Percentiles rank a stretch among this genome's conserved stretches.
phyloP scores from a whole-genome alignment of 1,140 invertebrate species.

The Bombus breviceps region DNA sequence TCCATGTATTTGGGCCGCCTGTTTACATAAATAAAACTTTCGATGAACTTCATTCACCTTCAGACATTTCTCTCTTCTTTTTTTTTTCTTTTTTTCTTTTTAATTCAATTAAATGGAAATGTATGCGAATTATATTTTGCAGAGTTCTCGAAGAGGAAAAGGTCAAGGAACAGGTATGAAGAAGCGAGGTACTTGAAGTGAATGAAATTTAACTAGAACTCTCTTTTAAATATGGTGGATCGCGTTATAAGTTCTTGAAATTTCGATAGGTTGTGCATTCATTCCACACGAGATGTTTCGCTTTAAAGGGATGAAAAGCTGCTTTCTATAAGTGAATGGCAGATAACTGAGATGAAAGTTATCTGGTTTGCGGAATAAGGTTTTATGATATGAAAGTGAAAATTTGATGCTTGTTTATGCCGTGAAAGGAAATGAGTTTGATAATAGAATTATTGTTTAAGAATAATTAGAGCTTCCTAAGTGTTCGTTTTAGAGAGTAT shows the following conservation, averaged over 20 bases:
- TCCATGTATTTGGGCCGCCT: conserved; percentile 21
- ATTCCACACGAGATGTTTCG: not conserved
- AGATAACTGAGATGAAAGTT: not conserved
- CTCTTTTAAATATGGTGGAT: not conserved
- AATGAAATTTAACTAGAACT: not conserved
- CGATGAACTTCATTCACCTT: not conserved
- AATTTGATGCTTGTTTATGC: not conserved
- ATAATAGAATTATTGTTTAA: not conserved
- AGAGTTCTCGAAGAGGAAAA: not conserved
- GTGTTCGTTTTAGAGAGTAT: too few relatives aligned
- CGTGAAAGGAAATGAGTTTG: not conserved
- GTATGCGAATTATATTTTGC: too few relatives aligned
- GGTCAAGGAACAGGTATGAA: not conserved
- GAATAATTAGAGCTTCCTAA: not conserved
- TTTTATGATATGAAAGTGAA: not conserved
- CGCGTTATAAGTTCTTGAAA: conserved; percentile 1
- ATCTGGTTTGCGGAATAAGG: not conserved
- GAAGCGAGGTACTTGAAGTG: not conserved
- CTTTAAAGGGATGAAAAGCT: not conserved
- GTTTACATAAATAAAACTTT: not conserved
- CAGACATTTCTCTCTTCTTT: not conserved
- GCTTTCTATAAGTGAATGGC: not conserved
- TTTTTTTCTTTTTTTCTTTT: not conserved
- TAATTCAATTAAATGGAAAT: not conserved
- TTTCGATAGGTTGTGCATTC: not conserved